Conservation (phyloP, 2,797 vertebrate species). For the Pseudopleuronectes americanus region DNA sequence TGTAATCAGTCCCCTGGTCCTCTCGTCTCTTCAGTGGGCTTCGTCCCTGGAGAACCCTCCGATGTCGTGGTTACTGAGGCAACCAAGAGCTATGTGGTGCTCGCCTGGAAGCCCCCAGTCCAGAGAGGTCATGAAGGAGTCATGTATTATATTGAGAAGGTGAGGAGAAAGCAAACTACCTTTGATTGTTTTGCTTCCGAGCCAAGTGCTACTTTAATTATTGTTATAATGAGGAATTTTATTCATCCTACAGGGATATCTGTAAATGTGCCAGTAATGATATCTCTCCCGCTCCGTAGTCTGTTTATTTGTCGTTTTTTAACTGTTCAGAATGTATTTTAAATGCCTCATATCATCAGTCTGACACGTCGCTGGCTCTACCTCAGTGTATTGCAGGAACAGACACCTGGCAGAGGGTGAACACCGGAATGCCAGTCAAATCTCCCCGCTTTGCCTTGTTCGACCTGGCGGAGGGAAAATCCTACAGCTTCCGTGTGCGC, state of each 20-base stretch:
- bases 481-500: slow-evolving; percentile 95
- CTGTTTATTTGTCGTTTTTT: too few species aligned
- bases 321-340: background rate
- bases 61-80: slow-evolving; percentile 95
- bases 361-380: slow-evolving; percentile 20
- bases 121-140: slow-evolving; percentile 97
- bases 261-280: too few species aligned
- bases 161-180: slow-evolving; percentile 59
- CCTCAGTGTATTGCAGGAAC: slow-evolving; percentile 88
- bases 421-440: slow-evolving; percentile 95
- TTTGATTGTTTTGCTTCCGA: too few species aligned
- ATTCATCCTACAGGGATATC: background rate
- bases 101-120: slow-evolving; percentile 96
- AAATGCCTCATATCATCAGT: background rate
- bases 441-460: slow-evolving; percentile 98
- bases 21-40: slow-evolving; percentile 86
- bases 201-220: too few species aligned
- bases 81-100: slow-evolving; percentile 96
- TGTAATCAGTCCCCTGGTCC: background rate
- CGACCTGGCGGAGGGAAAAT: slow-evolving; percentile 93
- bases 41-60: slow-evolving; percentile 91
- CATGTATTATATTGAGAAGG: slow-evolving; percentile 99
- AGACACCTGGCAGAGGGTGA: slow-evolving; percentile 95
- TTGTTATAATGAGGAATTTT: too few species aligned
- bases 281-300: too few species aligned